Evolutionary conservation across 1,140 invertebrate genomes (phyloP).

Genomic region (Araneus ventricosus): DNA sequence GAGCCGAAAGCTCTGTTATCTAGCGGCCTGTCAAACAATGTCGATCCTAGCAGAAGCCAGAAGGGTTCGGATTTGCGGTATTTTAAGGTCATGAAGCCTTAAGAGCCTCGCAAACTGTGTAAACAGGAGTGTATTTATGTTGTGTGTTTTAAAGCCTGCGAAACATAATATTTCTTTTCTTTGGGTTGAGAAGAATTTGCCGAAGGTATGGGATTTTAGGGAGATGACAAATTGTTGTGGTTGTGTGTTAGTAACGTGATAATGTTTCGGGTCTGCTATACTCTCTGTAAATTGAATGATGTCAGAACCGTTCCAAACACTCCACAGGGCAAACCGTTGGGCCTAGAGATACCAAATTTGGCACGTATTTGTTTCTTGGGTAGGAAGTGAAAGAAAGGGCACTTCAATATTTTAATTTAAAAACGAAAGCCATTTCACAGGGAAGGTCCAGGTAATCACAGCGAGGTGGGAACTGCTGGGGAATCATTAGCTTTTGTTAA

Average conservation of each 20-base stretch:
- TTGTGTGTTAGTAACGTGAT: no score
- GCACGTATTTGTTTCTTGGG: no score
- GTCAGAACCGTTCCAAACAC: no score
- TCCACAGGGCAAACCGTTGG: no score
- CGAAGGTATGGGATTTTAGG: not conserved
- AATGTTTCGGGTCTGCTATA: no score
- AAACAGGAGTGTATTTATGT: not conserved
- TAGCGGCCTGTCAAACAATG: not conserved
- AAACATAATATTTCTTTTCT: not conserved
- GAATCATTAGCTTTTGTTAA: conserved; percentile 24
- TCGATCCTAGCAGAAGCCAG: not conserved
- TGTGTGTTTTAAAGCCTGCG: not conserved
- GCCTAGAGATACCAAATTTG: no score
- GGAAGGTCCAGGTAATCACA: conserved; percentile 20
- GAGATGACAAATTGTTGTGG: not conserved
- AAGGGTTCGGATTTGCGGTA: conserved; percentile 5
- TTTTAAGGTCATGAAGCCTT: conserved; percentile 12
- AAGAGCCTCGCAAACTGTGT: not conserved
- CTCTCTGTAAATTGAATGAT: no score
- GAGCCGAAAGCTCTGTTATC: conserved; percentile 26
- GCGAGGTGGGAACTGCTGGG: not conserved
- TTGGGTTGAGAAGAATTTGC: not conserved
- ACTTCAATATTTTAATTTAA: no score
- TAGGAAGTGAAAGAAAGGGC: no score
- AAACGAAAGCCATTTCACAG: conserved; percentile 37